phyloP scores from a whole-genome alignment of 2,797 vertebrate genomes.

The Danio tinwini region DNA sequence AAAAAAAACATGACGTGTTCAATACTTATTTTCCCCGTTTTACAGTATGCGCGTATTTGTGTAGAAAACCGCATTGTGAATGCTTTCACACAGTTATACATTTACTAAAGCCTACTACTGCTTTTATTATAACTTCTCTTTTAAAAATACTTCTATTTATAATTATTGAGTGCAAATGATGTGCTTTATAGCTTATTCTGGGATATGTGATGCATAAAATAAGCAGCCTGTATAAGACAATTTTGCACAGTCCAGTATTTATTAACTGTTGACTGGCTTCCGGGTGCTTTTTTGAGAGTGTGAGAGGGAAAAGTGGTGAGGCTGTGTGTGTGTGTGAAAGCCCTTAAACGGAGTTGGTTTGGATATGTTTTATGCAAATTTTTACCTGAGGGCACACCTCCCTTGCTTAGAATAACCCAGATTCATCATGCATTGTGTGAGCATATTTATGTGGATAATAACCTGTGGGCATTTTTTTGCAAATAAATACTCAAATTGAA shows the following conservation, averaged over 20 bases:
- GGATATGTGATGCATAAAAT: conserved; percentile 5
- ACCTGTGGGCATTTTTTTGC: neutral
- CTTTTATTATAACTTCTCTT: neutral
- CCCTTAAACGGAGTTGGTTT: neutral
- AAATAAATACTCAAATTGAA: neutral
- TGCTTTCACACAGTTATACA: neutral
- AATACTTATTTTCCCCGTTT: too few species aligned
- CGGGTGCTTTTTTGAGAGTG: neutral
- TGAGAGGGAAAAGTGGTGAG: neutral
- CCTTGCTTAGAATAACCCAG: conserved; percentile 7
- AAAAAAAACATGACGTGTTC: too few species aligned
- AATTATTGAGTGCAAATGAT: too few species aligned
- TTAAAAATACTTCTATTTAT: too few species aligned
- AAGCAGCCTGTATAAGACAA: neutral
- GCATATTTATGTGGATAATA: neutral
- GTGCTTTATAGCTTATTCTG: too few species aligned
- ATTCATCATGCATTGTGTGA: conserved; percentile 14
- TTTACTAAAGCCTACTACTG: neutral
- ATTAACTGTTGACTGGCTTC: neutral
- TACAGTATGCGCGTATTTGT: neutral
- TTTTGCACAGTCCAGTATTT: neutral
- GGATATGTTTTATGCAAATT: conserved; percentile 4
- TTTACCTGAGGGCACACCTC: neutral
- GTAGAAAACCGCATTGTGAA: neutral
- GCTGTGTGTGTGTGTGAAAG: neutral